Conservation (phyloP, 2,113 vertebrate species). For the Crocuta crocuta region DNA sequence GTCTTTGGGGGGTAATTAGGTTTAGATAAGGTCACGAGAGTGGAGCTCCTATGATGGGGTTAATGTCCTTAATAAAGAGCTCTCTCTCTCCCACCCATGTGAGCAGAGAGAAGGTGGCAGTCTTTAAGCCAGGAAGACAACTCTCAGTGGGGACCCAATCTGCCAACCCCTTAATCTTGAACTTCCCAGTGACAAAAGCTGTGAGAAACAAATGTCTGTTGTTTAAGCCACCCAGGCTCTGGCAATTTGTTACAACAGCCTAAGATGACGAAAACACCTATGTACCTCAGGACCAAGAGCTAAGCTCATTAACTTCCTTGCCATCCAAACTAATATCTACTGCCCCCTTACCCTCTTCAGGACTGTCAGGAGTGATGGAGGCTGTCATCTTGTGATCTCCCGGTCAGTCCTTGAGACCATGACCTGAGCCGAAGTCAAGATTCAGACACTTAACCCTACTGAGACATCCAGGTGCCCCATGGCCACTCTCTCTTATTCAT, state of each 20-base stretch:
- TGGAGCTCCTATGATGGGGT: neutral
- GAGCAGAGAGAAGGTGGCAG: neutral
- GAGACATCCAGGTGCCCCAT: no score
- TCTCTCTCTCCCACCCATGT: neutral
- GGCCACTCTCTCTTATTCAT: neutral
- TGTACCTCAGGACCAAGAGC: neutral
- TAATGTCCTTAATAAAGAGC: neutral
- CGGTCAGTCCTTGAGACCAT: no score
- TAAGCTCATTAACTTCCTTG: neutral
- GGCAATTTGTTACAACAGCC: neutral
- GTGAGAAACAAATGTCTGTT: neutral
- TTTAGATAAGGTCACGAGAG: neutral
- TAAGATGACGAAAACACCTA: neutral
- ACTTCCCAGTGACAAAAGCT: neutral
- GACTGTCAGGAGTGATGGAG: neutral
- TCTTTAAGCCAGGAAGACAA: neutral
- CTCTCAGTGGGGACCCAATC: neutral
- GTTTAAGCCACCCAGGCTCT: neutral
- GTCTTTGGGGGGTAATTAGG: neutral
- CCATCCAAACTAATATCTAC: neutral
- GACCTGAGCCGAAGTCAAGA: no score
- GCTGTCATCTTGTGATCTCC: neutral
- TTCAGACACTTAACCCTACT: no score
- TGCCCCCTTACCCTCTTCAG: neutral
- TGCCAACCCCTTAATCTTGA: neutral